These are phyloP conservation scores for Bambusicola thoracicus DNA, from an alignment of 2,113 vertebrate species.

Conservation along the genomic window DNA sequence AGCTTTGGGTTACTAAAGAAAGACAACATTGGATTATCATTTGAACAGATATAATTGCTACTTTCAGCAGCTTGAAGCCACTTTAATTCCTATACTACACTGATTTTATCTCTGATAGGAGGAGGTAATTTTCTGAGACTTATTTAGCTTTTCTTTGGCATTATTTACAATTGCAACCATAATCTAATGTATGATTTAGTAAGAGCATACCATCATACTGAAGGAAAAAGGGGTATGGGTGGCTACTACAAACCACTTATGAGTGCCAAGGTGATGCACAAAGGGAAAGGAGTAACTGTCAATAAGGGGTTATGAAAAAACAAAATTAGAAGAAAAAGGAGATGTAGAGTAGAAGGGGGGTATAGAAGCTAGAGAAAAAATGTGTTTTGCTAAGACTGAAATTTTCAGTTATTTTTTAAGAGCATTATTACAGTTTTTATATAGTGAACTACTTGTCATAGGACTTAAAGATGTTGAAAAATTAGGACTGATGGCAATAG, in stretches of 20 bases:
- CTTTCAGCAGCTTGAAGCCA: slow-evolving; percentile 26
- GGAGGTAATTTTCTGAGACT: slow-evolving; percentile 16
- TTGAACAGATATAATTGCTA: slow-evolving; percentile 46
- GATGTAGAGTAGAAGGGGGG: background rate
- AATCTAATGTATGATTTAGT: slow-evolving; percentile 7
- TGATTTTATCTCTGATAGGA: slow-evolving; percentile 29
- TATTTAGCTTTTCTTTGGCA: slow-evolving; percentile 8
- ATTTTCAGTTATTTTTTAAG: background rate
- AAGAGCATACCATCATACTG: background rate
- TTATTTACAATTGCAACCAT: slow-evolving; percentile 17
- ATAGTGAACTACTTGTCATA: background rate
- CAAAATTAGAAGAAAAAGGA: background rate
- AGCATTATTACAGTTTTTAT: background rate
- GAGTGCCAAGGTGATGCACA: background rate
- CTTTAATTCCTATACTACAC: background rate
- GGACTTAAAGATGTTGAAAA: background rate
- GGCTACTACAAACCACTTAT: background rate
- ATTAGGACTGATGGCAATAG: background rate
- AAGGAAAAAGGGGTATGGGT: background rate
- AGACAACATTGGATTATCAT: slow-evolving; percentile 29
- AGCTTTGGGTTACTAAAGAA: background rate
- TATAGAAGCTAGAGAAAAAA: background rate
- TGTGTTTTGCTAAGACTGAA: background rate
- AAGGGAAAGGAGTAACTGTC: background rate
- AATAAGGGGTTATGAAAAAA: background rate